phyloP scores from a whole-genome alignment of 2,113 vertebrate genomes.

The Zosterops japonicus region DNA sequence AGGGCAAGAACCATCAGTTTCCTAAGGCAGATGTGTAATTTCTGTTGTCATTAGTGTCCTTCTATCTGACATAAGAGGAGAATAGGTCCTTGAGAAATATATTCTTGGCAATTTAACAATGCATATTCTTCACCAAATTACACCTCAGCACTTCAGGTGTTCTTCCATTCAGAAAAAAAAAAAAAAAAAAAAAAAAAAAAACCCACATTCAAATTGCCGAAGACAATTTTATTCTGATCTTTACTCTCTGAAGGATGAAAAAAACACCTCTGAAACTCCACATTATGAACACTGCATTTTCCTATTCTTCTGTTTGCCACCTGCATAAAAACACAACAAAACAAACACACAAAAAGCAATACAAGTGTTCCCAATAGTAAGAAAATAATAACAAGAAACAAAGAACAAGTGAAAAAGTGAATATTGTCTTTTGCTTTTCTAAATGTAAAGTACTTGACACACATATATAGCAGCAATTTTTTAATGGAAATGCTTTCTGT shows the following conservation, averaged over 20 bases:
- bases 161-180: background rate
- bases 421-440: background rate
- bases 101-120: background rate
- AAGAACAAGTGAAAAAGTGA: background rate
- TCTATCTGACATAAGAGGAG: background rate
- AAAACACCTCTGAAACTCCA: background rate
- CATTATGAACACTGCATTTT: background rate
- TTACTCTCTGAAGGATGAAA: constrained; percentile 1
- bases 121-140: background rate
- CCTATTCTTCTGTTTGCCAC: background rate
- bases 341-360: background rate
- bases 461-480: background rate
- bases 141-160: background rate
- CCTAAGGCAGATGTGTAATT: background rate
- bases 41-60: background rate
- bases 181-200: background rate
- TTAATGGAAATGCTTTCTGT: background rate
- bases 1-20: background rate
- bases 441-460: background rate
- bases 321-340: background rate
- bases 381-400: constrained; percentile 1
- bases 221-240: constrained; percentile 28
- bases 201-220: background rate
- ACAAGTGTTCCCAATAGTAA: background rate
- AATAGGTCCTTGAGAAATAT: background rate